Conservation (phyloP, 2,113 vertebrate species). For the Ceyx melanurus region DNA sequence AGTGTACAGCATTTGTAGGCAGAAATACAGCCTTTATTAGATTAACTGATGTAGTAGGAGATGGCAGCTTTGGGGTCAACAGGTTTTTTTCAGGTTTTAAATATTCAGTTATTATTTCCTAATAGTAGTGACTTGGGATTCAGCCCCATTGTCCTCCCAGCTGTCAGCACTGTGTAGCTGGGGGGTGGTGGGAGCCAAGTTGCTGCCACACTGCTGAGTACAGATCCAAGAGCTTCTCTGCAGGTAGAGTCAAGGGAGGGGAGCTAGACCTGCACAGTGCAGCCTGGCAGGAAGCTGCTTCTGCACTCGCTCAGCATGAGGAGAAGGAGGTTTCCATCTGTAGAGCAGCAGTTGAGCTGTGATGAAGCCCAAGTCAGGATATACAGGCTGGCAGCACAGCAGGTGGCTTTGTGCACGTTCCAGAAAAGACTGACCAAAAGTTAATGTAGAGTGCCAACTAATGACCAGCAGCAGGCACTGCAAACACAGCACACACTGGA, state of each 20-base stretch:
- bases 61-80: background rate
- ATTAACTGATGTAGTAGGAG: background rate
- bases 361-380: background rate
- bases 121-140: background rate
- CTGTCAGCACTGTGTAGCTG: fast-evolving
- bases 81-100: background rate
- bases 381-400: background rate
- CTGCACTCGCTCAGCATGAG: background rate
- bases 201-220: background rate
- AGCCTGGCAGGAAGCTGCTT: background rate
- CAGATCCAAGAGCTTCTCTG: background rate
- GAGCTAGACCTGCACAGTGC: fast-evolving
- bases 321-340: background rate
- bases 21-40: background rate
- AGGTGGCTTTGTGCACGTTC: background rate
- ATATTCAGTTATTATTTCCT: background rate
- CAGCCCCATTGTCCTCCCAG: background rate
- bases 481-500: background rate
- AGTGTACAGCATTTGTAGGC: background rate
- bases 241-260: fast-evolving
- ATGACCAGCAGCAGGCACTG: background rate
- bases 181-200: background rate
- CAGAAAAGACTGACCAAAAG: background rate
- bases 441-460: background rate
- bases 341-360: background rate